Evolutionary conservation across 2,888 invertebrate species (phyloP), one percentile per base, ranked within the genome.

Genomic region (Drosophila monieri): DNA sequence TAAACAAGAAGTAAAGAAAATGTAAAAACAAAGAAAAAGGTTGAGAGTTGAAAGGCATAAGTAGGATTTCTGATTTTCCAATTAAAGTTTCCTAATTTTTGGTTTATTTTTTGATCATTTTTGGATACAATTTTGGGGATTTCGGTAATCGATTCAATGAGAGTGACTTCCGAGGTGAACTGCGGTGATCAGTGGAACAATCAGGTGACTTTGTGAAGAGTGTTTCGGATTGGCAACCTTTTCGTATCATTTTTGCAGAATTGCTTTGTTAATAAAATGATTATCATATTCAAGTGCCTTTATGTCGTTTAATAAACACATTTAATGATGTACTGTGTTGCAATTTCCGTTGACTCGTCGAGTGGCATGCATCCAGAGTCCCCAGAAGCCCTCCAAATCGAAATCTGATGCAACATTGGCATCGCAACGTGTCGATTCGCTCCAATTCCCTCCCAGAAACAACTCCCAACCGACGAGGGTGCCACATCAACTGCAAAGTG

Each of bases 371-470:
- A 35, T 35, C 9, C 30, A 32, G 32, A 32, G 32, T 27, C 27
- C 27, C 27, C 27, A 27, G 2, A 27, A 27, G 9, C 27, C 27
- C 27, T 27, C 9, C 1, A 9, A 8, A 27, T 27, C 27, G 9
- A 3, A 46, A 39, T 49, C 53, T 79, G 44, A 80, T 77, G 85
- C 87, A 86, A 81, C 85, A 86, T 73, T 76, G 65, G 73, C 52
- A 58, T 4, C 4, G 68, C 76, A 77, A 74, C 73, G 49, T 73
- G 58, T 55, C 75, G 81, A 67, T 75, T 68, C 81, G 81, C 85
- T 80, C 88, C 67, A 88, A 30, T 87, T 86, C 85, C 70, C 71
- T 41, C 23, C 23, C 43, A 39, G 37, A 62, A 73, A 54, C 56
- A 71, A 41, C 52, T 10, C 18, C 15, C 44, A 43, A 32, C 27